A percentile compares a stretch with the other conserved stretches of the same genome.
Evolutionary conservation across 1,140 invertebrate genomes (phyloP).

Genomic region (Artemia franciscana): DNA sequence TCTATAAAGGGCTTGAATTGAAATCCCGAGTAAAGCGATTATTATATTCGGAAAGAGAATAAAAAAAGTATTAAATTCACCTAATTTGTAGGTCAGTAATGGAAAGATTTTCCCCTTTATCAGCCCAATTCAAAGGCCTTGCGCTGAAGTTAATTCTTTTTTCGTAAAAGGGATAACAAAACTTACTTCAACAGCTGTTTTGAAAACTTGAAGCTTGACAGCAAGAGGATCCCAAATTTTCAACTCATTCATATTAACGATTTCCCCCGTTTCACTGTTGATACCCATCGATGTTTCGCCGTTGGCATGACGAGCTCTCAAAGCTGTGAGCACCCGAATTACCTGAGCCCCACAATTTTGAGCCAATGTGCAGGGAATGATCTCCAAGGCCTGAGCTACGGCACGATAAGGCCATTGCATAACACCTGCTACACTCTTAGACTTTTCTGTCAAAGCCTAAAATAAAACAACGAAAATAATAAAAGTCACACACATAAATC

Average conservation of each 20-base stretch:
- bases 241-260: constrained; percentile 69
- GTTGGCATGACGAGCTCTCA: constrained; percentile 55
- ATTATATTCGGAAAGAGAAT: too few species aligned
- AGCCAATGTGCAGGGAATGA: constrained; percentile 85
- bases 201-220: constrained; percentile 78
- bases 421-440: constrained; percentile 36
- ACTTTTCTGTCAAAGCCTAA: constrained; percentile 37
- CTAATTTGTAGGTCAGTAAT: too few species aligned
- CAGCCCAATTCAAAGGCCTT: too few species aligned
- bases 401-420: constrained; percentile 80
- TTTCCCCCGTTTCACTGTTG: constrained; percentile 73
- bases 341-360: constrained; percentile 97
- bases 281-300: constrained; percentile 61
- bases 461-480: too few species aligned
- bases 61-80: too few species aligned
- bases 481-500: too few species aligned
- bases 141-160: too few species aligned
- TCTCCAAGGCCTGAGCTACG: constrained; percentile 75
- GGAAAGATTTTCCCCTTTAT: too few species aligned
- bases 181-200: constrained; percentile 77
- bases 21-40: too few species aligned
- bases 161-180: too few species aligned
- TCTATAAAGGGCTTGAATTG: too few species aligned
- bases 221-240: constrained; percentile 90
- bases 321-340: constrained; percentile 79